These are phyloP conservation scores for Listronotus bonariensis DNA, from an alignment of 1,140 invertebrate genomes.

Conservation along the genomic window DNA sequence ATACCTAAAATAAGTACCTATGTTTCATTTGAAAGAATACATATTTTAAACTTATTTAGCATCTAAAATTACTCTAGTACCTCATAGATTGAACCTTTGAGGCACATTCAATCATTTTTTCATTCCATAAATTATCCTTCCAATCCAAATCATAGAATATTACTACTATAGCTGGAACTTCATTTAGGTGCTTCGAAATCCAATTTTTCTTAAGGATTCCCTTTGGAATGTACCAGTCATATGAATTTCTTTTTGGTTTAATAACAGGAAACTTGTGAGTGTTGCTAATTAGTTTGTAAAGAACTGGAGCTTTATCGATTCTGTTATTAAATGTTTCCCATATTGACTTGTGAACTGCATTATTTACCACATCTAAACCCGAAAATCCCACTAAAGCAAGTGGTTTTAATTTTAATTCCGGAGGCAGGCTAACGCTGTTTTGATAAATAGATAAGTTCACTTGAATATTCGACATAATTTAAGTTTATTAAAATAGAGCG, in stretches of 20 bases:
- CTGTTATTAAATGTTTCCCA: constrained; percentile 90
- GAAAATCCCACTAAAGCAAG: constrained; percentile 82
- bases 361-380: constrained; percentile 82
- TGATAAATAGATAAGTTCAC: constrained; percentile 25
- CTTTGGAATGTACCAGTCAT: constrained; percentile 96
- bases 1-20: too few relatives aligned
- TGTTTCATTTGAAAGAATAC: too few relatives aligned
- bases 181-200: constrained; percentile 91
- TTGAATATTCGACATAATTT: constrained; percentile 15
- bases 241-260: constrained; percentile 88
- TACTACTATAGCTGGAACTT: constrained; percentile 90
- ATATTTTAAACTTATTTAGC: too few relatives aligned
- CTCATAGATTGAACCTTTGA: constrained; percentile 86
- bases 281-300: constrained; percentile 79
- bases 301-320: constrained; percentile 79
- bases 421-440: constrained; percentile 65
- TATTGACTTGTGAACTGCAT: constrained; percentile 85
- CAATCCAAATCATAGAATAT: constrained; percentile 97
- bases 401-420: constrained; percentile 77
- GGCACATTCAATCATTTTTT: constrained; percentile 92
- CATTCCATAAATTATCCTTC: constrained; percentile 92
- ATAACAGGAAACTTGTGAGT: constrained; percentile 86
- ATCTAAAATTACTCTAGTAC: too few relatives aligned
- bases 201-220: constrained; percentile 95
- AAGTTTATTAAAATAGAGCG: neutral